These are phyloP conservation scores for Nibea coibor DNA, from an alignment of 2,113 vertebrate species.

Conservation along the genomic window DNA sequence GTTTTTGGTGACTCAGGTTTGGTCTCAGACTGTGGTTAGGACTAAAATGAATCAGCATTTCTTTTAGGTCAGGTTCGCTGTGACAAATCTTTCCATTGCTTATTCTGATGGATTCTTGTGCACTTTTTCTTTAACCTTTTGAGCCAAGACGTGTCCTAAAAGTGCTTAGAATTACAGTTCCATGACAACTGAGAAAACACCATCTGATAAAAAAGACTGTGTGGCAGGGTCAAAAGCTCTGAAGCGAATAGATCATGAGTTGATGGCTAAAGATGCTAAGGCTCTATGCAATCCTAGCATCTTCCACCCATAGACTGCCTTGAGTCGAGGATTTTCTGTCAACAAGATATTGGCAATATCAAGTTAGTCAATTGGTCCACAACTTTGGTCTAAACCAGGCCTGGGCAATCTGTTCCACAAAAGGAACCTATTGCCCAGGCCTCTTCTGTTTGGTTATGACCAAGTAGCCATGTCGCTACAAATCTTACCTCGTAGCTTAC, in stretches of 20 bases:
- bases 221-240: not conserved
- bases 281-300: no score
- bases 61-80: slow-evolving; percentile 9
- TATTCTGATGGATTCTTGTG: not conserved
- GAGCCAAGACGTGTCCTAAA: not conserved
- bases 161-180: not conserved
- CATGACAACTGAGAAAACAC: not conserved
- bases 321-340: not conserved
- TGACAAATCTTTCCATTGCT: slow-evolving; percentile 4
- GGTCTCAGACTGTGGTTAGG: not conserved
- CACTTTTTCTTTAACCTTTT: not conserved
- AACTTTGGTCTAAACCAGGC: not conserved
- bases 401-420: no score
- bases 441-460: no score
- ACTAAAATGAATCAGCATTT: slow-evolving; percentile 12
- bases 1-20: slow-evolving; percentile 15
- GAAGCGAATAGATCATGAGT: not conserved
- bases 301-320: not conserved
- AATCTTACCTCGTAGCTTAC: no score
- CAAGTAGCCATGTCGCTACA: no score
- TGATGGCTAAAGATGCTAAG: no score
- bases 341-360: no score
- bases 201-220: not conserved
- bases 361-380: no score
- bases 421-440: no score